Evolutionary conservation across 2,888 invertebrate species (phyloP).

Genomic region (Iselma pallidipennis): DNA sequence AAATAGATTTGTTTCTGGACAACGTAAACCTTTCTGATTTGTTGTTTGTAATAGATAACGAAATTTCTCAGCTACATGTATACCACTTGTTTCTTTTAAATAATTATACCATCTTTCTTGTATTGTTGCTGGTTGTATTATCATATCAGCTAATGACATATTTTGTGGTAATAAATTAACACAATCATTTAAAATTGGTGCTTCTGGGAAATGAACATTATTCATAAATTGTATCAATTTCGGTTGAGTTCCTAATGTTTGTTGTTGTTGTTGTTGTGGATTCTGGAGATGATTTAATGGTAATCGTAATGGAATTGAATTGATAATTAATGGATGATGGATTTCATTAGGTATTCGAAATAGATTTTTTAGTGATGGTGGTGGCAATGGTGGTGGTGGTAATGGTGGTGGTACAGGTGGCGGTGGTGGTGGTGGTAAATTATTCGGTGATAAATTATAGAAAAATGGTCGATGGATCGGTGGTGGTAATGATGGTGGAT

Average conservation of each 20-base stretch:
- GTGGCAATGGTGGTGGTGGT: slow-evolving; percentile 21
- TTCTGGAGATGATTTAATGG: not conserved
- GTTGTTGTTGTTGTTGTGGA: not conserved
- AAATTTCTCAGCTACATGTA: slow-evolving; percentile 63
- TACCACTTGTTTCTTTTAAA: slow-evolving; percentile 59
- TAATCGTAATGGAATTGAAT: not conserved
- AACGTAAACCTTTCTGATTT: slow-evolving; percentile 41
- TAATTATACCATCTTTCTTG: slow-evolving; percentile 61
- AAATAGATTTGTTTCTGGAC: slow-evolving; percentile 34
- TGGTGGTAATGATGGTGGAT: slow-evolving; percentile 29
- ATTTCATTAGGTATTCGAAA: slow-evolving; percentile 25
- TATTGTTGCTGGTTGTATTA: slow-evolving; percentile 55
- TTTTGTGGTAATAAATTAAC: slow-evolving; percentile 60
- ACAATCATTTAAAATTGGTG: slow-evolving; percentile 46
- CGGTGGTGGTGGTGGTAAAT: slow-evolving; percentile 26
- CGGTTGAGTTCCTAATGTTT: slow-evolving; percentile 30
- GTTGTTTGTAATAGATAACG: slow-evolving; percentile 49
- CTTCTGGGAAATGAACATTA: slow-evolving; percentile 62
- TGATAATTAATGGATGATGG: slow-evolving; percentile 10
- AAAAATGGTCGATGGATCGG: slow-evolving; percentile 34
- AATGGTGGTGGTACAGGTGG: slow-evolving; percentile 18
- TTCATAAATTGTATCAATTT: slow-evolving; percentile 62
- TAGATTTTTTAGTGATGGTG: slow-evolving; percentile 22
- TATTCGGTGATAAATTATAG: slow-evolving; percentile 33
- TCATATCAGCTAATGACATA: slow-evolving; percentile 62